Base-by-base conservation (phyloP, 2,888 invertebrate species). In the Dione juno region DNA sequence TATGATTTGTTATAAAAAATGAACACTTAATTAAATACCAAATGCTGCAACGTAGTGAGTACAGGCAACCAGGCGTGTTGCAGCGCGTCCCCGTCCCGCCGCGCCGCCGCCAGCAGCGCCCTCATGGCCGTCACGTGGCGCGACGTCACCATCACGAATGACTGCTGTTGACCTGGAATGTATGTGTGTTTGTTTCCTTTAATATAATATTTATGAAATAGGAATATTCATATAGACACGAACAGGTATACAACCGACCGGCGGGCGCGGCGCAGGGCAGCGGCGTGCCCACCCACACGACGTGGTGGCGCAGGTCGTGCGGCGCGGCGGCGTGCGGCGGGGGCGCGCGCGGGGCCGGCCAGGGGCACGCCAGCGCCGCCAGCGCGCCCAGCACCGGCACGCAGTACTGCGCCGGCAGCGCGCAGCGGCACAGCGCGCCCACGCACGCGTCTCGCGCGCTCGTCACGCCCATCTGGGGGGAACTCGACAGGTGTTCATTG, bases 121-220 rank as follows among this genome's bases (percentile, higher is more conserved):
- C 98, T 94, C 97, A 99, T 99, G 41, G 99, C 98, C 81, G 99
- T 98, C 69, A 99, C 94, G 94, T 99, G 99, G 81, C 99, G 99
- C 0, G 98, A 97, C 3, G 99, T 99, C 82, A 99, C 94, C 98
- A 99, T 98, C 67, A 99, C 99, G 84, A 93, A 92, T n/a, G 93
- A 92, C 69, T 97, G 97, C 82, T 97, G 97, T 69, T 97, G 96
- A 48, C 96, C 95, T 58, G 14, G 3, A 6, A 13, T 19, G 28
- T 45, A 14, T n/a, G n/a, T n/a, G n/a, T n/a, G n/a, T n/a, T n/a
- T n/a, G n/a, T n/a, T n/a, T n/a, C n/a, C n/a, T n/a, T n/a, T n/a
- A n/a, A n/a, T n/a, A n/a, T n/a, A n/a, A n/a, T n/a, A n/a, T n/a
- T n/a, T n/a, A n/a, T n/a, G n/a, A n/a, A n/a, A n/a, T n/a, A n/a